Percentiles rank a stretch among this genome's conserved stretches.
Conservation (phyloP, 1,140 invertebrate genomes). For the Nylanderia fulva region DNA sequence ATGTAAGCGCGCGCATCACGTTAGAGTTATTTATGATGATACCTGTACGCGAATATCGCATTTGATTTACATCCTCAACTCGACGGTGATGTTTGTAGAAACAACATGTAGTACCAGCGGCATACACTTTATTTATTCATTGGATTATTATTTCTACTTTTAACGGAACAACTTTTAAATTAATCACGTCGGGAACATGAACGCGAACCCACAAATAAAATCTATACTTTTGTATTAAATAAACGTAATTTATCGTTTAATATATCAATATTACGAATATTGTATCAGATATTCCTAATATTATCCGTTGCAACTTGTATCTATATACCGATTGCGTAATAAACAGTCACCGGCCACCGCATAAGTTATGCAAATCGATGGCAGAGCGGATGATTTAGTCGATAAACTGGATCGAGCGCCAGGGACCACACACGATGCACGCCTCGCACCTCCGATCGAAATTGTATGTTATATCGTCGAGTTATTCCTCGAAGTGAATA, state of each 20-base stretch:
- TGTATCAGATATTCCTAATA: neutral
- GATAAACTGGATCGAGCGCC: slow-evolving; percentile 65
- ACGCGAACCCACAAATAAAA: no score
- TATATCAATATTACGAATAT: no score
- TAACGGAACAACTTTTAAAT: neutral
- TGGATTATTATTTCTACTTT: neutral
- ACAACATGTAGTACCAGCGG: neutral
- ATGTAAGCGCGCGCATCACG: neutral
- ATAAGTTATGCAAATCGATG: slow-evolving; percentile 70
- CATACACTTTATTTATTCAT: neutral
- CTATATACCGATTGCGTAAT: slow-evolving; percentile 62
- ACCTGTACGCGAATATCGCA: slow-evolving; percentile 8
- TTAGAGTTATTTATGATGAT: slow-evolving; percentile 11
- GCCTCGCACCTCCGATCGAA: slow-evolving; percentile 55
- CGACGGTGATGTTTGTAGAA: neutral
- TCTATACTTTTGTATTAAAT: no score
- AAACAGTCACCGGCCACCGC: slow-evolving; percentile 42
- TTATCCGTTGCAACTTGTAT: neutral
- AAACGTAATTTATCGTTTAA: no score
- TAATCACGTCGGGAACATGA: no score
- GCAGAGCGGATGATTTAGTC: slow-evolving; percentile 65
- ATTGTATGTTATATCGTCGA: slow-evolving; percentile 60
- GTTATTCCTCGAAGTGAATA: slow-evolving; percentile 58
- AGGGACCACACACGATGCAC: slow-evolving; percentile 61
- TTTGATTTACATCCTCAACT: slow-evolving; percentile 13